Evolutionary conservation across 2,113 vertebrate genomes (phyloP).

Genomic region (Saimiri boliviensis): DNA sequence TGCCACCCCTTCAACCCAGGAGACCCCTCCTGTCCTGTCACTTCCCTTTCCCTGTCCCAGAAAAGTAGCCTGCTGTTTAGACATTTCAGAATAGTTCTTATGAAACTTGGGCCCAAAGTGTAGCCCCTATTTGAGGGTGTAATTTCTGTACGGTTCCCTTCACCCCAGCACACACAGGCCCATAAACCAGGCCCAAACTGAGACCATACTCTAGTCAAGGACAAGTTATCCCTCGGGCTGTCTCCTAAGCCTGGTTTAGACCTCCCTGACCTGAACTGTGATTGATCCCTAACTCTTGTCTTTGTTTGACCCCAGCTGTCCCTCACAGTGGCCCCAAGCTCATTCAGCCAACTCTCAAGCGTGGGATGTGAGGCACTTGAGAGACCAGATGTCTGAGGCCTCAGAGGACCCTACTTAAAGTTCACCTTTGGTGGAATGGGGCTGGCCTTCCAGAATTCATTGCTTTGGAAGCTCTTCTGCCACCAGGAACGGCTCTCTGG

Average conservation of each 20-base stretch:
- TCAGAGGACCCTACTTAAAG: not conserved
- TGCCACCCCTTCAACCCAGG: not conserved
- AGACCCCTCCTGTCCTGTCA: not conserved
- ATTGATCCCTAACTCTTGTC: not conserved
- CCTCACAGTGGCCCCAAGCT: not conserved
- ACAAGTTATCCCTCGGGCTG: not conserved
- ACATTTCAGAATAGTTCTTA: slow-evolving; percentile 13
- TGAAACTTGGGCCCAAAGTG: not conserved
- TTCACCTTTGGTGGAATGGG: not conserved
- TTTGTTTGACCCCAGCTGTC: not conserved
- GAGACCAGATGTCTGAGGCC: not conserved
- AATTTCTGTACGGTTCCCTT: not conserved
- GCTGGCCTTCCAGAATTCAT: not conserved
- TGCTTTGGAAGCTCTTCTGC: not conserved
- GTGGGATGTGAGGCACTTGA: not conserved
- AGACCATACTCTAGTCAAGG: not conserved
- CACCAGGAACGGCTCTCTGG: not conserved
- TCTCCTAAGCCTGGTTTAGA: not conserved
- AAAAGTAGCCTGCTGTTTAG: not conserved
- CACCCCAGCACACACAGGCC: not conserved
- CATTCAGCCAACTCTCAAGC: not conserved
- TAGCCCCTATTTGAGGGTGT: not conserved
- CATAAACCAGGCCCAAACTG: not conserved
- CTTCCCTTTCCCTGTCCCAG: not conserved
- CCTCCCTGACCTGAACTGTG: not conserved